Conservation (phyloP, 1,140 invertebrate species). For the Diorhabda carinulata region DNA sequence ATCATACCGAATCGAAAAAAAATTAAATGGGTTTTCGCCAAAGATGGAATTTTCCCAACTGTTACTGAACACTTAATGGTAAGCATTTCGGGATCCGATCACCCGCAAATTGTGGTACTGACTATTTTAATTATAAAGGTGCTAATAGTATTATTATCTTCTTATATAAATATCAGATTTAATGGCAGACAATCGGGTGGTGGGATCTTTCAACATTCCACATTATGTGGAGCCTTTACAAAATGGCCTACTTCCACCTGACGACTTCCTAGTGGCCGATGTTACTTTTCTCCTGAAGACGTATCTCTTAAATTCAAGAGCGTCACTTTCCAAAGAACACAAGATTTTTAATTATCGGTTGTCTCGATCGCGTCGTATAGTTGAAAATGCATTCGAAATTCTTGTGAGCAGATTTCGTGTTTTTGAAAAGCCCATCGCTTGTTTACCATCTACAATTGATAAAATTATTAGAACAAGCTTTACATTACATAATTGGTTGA, state of each 20-base stretch:
- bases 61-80: slow-evolving; percentile 47
- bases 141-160: slow-evolving; percentile 40
- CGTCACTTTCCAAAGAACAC: too few relatives aligned
- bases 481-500: background rate
- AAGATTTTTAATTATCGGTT: background rate
- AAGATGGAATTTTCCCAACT: slow-evolving; percentile 35
- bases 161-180: slow-evolving; percentile 36
- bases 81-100: slow-evolving; percentile 42
- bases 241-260: too few relatives aligned
- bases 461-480: background rate
- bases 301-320: background rate
- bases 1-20: slow-evolving; percentile 5
- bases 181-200: background rate
- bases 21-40: background rate
- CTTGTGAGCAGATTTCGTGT: background rate
- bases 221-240: too few relatives aligned
- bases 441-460: background rate
- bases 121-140: slow-evolving; percentile 32
- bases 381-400: background rate
- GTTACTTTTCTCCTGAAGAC: background rate
- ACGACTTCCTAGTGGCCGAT: background rate
- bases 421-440: background rate
- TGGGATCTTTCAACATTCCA: too few relatives aligned
- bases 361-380: too few relatives aligned
- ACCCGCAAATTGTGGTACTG: slow-evolving; percentile 41